Evolutionary conservation across 1,140 invertebrate species (phyloP).

Genomic region (Drosophila pseudoananassae): DNA sequence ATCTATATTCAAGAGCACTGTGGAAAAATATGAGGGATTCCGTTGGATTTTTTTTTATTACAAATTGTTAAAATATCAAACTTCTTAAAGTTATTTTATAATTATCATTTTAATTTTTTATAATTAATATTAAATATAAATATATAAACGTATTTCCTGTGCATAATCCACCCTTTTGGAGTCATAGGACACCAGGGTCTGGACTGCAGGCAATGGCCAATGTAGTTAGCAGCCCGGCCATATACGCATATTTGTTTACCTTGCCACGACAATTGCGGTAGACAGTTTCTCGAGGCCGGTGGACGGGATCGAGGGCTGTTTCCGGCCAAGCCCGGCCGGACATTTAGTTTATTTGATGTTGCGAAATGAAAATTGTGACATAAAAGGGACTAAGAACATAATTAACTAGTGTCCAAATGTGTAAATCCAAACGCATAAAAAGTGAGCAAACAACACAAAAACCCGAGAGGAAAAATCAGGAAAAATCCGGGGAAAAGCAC

Average conservation of each 20-base stretch:
- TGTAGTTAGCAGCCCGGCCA: constrained; percentile 65
- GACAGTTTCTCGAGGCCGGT: constrained; percentile 29
- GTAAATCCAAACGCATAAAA: constrained; percentile 79
- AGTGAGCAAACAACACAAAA: constrained; percentile 53
- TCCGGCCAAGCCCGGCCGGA: constrained; percentile 37
- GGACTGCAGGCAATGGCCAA: constrained; percentile 71
- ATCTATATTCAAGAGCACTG: neutral
- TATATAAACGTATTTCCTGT: neutral
- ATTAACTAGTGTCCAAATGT: constrained; percentile 81
- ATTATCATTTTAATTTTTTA: too few species aligned
- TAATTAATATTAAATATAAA: too few species aligned
- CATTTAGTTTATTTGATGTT: constrained; percentile 82
- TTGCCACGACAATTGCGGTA: constrained; percentile 80
- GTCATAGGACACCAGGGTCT: constrained; percentile 21
- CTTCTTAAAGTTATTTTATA: neutral
- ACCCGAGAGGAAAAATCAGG: constrained; percentile 9
- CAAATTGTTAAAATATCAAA: neutral
- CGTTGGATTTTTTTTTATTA: neutral
- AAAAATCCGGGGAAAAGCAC: constrained; percentile 3
- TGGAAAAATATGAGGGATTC: neutral
- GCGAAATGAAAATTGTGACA: constrained; percentile 82
- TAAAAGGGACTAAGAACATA: constrained; percentile 83
- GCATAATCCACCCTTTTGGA: constrained; percentile 21
- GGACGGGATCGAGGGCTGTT: constrained; percentile 4
- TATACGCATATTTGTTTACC: constrained; percentile 78